Conservation (phyloP, 2,113 vertebrate genomes). For the Bungarus multicinctus region DNA sequence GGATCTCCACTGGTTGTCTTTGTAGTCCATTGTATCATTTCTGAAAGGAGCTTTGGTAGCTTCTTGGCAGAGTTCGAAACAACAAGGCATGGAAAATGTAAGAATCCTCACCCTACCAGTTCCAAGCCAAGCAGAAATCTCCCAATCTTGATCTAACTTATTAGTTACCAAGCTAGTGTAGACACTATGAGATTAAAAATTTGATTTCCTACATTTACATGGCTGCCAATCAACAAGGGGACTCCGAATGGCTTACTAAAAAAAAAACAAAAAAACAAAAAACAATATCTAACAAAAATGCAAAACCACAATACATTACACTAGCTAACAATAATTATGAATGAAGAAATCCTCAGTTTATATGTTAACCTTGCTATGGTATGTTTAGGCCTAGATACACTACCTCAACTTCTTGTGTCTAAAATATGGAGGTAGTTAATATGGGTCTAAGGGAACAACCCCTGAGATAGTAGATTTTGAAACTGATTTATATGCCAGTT, state of each 20-base stretch:
- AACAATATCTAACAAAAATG: neutral
- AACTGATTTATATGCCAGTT: neutral
- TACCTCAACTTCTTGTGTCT: neutral
- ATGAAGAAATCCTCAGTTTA: neutral
- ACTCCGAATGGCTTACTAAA: neutral
- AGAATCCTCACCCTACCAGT: neutral
- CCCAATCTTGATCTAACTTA: neutral
- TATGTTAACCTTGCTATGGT: neutral
- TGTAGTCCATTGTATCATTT: neutral
- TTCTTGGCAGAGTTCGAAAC: neutral
- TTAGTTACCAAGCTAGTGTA: neutral
- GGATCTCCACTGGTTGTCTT: neutral
- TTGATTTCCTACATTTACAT: neutral
- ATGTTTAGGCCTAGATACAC: neutral
- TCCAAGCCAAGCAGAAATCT: neutral
- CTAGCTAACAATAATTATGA: neutral
- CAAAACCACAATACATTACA: neutral
- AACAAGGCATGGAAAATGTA: neutral
- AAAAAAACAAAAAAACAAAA: neutral
- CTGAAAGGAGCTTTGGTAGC: neutral
- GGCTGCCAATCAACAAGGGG: neutral
- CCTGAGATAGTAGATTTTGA: neutral
- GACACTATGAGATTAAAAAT: neutral
- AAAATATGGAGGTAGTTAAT: neutral
- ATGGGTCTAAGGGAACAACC: neutral